A percentile compares a stretch with the other conserved stretches of the same genome.
These are phyloP conservation scores for Leptopilina clavipes DNA, from an alignment of 1,140 invertebrate genomes.

Conservation along the genomic window DNA sequence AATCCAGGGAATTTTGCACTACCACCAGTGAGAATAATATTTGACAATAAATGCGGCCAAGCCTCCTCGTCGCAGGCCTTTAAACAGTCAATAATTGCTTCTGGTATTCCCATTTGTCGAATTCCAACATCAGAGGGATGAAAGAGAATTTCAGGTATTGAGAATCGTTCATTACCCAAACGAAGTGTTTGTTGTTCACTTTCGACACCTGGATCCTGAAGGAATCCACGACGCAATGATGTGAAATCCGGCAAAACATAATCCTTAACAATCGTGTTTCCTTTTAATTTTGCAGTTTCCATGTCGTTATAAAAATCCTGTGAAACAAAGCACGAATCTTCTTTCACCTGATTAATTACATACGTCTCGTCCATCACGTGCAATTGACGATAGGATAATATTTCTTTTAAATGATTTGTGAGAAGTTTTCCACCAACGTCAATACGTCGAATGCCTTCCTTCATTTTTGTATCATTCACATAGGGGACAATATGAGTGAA, in stretches of 20 bases:
- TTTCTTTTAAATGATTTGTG: constrained; percentile 98
- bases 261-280: constrained; percentile 86
- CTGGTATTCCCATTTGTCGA: constrained; percentile 94
- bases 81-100: constrained; percentile 88
- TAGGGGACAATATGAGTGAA: constrained; percentile 97
- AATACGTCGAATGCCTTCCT: constrained; percentile 86
- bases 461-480: constrained; percentile 90
- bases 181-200: constrained; percentile 87
- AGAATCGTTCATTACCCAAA: constrained; percentile 94
- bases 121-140: constrained; percentile 96
- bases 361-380: constrained; percentile 99
- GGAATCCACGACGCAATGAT: constrained; percentile 86
- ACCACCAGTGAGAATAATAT: constrained; percentile 96
- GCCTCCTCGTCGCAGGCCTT: constrained; percentile 84
- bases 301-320: constrained; percentile 91
- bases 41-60: constrained; percentile 87
- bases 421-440: constrained; percentile 97
- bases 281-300: constrained; percentile 82
- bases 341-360: constrained; percentile 99
- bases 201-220: constrained; percentile 79
- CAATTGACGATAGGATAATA: constrained; percentile 96
- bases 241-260: constrained; percentile 98
- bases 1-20: constrained; percentile 90
- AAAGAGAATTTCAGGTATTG: constrained; percentile 96
- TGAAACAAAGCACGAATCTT: constrained; percentile 97